These are phyloP conservation scores for Numida meleagris DNA, from an alignment of 2,113 vertebrate species.

Conservation along the genomic window DNA sequence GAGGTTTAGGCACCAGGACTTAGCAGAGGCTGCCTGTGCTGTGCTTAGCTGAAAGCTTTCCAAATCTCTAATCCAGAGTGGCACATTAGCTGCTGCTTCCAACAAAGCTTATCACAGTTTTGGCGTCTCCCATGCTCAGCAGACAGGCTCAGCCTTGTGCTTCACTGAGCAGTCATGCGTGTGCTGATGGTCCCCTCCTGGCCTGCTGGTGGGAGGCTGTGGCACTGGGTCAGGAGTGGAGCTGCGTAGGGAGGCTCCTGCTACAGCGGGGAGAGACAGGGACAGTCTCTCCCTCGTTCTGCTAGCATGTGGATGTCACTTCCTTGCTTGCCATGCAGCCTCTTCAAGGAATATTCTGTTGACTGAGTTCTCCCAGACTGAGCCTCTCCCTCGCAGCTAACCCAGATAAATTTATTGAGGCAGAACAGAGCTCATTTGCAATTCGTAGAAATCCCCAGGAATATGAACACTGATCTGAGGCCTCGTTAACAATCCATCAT, in stretches of 20 bases:
- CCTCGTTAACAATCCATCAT: constrained; percentile 59
- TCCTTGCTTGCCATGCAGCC: accelerated
- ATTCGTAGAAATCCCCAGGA: constrained; percentile 60
- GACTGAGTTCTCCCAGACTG: neutral
- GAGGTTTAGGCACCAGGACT: neutral
- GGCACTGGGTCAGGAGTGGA: neutral
- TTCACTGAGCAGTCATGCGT: neutral
- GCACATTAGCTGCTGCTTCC: neutral
- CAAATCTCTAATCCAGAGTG: neutral
- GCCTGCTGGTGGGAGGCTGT: neutral
- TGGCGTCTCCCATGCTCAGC: constrained; percentile 43
- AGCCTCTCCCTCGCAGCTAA: neutral
- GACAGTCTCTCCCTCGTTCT: neutral
- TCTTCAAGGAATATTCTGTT: neutral
- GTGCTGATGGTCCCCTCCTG: neutral
- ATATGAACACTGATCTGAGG: constrained; percentile 44
- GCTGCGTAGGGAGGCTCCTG: accelerated
- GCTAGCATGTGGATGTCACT: accelerated
- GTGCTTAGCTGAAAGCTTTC: neutral
- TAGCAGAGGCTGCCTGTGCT: neutral
- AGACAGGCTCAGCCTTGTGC: constrained; percentile 43
- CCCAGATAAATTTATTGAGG: constrained; percentile 44
- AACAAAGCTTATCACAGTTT: neutral
- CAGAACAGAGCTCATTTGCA: constrained; percentile 24
- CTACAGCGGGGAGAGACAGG: neutral